Evolutionary conservation across 2,113 vertebrate genomes (phyloP).

Genomic region (Pterocles gutturalis): DNA sequence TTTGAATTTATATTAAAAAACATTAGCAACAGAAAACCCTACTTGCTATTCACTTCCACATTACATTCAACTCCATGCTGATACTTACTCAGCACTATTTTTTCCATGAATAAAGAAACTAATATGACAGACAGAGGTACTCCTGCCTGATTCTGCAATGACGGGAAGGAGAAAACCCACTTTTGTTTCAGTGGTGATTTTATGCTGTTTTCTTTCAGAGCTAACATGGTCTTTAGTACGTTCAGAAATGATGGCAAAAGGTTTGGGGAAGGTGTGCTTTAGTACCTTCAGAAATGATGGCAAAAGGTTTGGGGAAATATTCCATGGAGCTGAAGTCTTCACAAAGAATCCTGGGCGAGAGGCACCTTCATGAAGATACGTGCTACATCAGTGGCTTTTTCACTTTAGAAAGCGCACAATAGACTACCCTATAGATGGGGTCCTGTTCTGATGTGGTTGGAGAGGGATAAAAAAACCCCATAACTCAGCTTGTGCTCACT

Average conservation of each 20-base stretch:
- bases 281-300: not conserved
- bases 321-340: not conserved
- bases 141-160: not conserved
- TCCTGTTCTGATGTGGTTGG: not conserved
- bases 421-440: too few species aligned
- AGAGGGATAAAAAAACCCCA: fast-evolving
- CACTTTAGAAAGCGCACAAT: not conserved
- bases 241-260: not conserved
- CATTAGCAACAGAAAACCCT: not conserved
- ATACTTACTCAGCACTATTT: conserved; percentile 18
- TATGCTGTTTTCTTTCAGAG: not conserved
- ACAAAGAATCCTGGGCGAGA: not conserved
- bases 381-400: not conserved
- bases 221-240: not conserved
- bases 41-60: not conserved
- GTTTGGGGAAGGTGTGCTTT: not conserved
- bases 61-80: not conserved
- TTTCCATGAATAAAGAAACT: not conserved
- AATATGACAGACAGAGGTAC: not conserved
- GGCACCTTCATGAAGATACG: not conserved
- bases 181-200: not conserved
- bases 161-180: not conserved
- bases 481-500: not conserved
- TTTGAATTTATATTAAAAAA: not conserved
- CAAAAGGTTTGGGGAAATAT: not conserved